Base-by-base conservation (phyloP, 2,888 invertebrate species). In the Synergus gifuensis region DNA sequence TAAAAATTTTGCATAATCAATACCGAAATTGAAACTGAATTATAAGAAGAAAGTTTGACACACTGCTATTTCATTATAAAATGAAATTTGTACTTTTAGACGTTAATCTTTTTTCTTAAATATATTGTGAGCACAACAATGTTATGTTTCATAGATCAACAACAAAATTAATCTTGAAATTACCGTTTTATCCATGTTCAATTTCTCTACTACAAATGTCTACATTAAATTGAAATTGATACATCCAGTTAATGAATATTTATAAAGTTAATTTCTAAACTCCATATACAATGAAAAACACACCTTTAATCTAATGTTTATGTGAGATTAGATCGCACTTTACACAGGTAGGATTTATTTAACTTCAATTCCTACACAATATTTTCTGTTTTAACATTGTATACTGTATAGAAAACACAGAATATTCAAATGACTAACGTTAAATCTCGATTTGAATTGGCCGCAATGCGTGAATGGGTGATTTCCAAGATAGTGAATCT, bases 371-470 rank as follows among this genome's bases (percentile, higher is more conserved):
- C 49, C 49, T 54, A 54, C 69, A 73, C 36, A 54, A 54, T 73
- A 73, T 54, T 73, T 73, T 73, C 36, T 73, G 73, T 73, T 49
- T 4, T 9, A 16, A 54, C 36, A 73, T 22, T 60, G 12, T 18
- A 22, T 22, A 22, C 9, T 36, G 0, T 49, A 69, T 28, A 54
- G 16, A 69, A 69, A 46, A 54, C 16, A 11, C 36, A n/a, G 36
- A 49, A 54, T 73, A 54, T 73, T 73, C n/a, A 73, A 73, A 73
- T 73, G 49, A 73, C 49, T 73, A 73, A 54, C 54, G 11, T 54
- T n/a, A 73, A 49, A 54, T 73, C 36, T 54, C 22, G 54, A 73
- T 73, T 73, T 73, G 54, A 73, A 73, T 73, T 54, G 73, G 18
- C 69, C 46, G 69, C 49, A 69, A 49, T 49, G 69, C 69, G 49